Evolutionary conservation across 23 tunicate species (phyloP).

Genomic region (Trididemnum clinides): DNA sequence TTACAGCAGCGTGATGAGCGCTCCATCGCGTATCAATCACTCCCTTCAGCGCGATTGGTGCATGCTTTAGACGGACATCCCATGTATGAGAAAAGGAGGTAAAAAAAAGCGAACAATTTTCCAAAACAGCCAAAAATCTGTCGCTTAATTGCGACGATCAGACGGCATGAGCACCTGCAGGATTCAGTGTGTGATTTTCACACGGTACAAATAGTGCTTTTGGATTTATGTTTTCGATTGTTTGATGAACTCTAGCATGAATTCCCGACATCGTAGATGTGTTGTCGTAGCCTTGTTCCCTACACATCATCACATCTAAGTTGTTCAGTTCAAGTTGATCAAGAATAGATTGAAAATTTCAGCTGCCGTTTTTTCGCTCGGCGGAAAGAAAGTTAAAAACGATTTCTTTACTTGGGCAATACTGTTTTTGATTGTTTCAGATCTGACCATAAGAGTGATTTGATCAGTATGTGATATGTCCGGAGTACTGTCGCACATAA

Average conservation of each 20-base stretch:
- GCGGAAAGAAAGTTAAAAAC: no score
- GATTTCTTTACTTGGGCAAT: no score
- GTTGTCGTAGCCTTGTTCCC: constrained; percentile 69
- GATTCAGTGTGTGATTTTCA: constrained; percentile 52
- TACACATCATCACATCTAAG: constrained; percentile 62
- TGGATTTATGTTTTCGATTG: constrained; percentile 54
- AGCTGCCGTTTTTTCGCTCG: no score
- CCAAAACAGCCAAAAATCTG: constrained; percentile 64
- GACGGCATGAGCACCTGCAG: constrained; percentile 60
- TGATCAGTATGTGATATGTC: no score
- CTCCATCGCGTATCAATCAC: constrained; percentile 63
- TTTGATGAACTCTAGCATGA: constrained; percentile 55
- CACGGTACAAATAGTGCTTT: constrained; percentile 54
- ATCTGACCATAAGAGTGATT: no score
- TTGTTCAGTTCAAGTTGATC: no score
- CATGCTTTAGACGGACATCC: constrained; percentile 58
- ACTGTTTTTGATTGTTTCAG: no score
- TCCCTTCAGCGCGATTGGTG: constrained; percentile 60
- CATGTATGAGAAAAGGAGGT: constrained; percentile 60
- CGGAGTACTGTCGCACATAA: no score
- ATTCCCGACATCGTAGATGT: constrained; percentile 64
- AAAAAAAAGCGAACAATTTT: constrained; percentile 54
- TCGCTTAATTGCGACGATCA: constrained; percentile 66
- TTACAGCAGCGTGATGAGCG: constrained; percentile 72
- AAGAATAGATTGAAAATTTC: constrained; percentile 41